These are phyloP conservation scores for Pandion haliaetus DNA, from an alignment of 2,113 vertebrate species.

Conservation along the genomic window DNA sequence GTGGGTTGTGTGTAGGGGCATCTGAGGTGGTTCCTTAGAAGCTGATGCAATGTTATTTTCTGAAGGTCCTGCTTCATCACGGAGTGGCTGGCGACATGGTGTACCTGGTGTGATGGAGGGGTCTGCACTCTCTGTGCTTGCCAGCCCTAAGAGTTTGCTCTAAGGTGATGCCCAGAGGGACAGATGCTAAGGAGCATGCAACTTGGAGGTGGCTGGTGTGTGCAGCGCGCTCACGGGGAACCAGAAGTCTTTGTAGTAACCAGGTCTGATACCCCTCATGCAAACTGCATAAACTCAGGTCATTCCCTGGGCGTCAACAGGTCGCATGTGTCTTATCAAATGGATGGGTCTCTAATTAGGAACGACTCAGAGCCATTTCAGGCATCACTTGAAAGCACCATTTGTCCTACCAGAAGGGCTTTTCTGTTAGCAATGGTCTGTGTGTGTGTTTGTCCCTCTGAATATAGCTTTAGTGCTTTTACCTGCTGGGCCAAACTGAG, in stretches of 20 bases:
- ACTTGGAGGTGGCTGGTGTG: neutral
- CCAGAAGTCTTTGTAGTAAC: neutral
- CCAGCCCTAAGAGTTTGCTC: neutral
- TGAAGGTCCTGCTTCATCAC: neutral
- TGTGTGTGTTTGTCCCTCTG: neutral
- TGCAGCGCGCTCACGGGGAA: neutral
- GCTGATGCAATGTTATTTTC: accelerated
- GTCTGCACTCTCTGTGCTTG: accelerated
- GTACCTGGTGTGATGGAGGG: neutral
- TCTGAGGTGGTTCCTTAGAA: neutral
- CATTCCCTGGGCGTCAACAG: neutral
- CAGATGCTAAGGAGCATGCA: accelerated
- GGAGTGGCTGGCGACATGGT: too few relatives aligned
- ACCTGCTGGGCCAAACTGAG: neutral
- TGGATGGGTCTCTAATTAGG: neutral
- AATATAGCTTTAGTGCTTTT: neutral
- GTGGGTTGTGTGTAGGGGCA: neutral
- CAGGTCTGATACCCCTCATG: neutral
- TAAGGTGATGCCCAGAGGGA: neutral
- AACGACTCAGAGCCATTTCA: neutral
- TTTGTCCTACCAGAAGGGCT: neutral
- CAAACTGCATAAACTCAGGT: neutral
- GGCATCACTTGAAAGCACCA: neutral
- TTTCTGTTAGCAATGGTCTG: neutral
- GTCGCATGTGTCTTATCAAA: neutral